Evolutionary conservation across 2,797 vertebrate species (phyloP).

Genomic region (Microctenopoma steveboyesi): DNA sequence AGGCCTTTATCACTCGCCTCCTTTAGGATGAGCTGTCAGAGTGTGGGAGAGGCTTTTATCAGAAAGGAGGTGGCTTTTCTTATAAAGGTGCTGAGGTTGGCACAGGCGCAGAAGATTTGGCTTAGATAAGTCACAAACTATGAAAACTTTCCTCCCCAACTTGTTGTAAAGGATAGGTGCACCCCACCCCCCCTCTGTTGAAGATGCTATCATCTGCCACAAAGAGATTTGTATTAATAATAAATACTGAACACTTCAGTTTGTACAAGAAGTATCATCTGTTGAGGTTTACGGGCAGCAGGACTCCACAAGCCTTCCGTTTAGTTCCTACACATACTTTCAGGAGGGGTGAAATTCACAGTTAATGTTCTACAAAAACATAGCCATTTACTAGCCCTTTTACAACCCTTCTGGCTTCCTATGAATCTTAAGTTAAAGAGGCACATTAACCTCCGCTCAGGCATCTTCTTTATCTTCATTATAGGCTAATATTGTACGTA

Average conservation of each 20-base stretch:
- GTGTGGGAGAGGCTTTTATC: conserved; percentile 11
- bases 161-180: conserved; percentile 11
- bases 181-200: conserved; percentile 3
- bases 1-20: conserved; percentile 22
- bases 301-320: conserved; percentile 22
- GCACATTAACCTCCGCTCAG: conserved; percentile 71
- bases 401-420: conserved; percentile 61
- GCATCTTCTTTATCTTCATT: conserved; percentile 68
- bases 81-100: conserved; percentile 32
- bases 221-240: conserved; percentile 13
- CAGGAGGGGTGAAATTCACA: conserved; percentile 52
- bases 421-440: conserved; percentile 73
- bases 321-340: conserved; percentile 38
- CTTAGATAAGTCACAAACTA: conserved; percentile 39
- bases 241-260: conserved; percentile 11
- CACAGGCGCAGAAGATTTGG: conserved; percentile 49
- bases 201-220: background rate
- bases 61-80: conserved; percentile 4
- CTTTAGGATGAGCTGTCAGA: conserved; percentile 25
- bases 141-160: conserved; percentile 2
- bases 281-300: conserved; percentile 21
- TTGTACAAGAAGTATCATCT: background rate
- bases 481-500: conserved; percentile 64
- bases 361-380: conserved; percentile 66
- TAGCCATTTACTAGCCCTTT: conserved; percentile 70